Percentiles rank a stretch among this genome's conserved stretches.
phyloP scores from a whole-genome alignment of 2,797 vertebrate species.

The Masticophis lateralis region DNA sequence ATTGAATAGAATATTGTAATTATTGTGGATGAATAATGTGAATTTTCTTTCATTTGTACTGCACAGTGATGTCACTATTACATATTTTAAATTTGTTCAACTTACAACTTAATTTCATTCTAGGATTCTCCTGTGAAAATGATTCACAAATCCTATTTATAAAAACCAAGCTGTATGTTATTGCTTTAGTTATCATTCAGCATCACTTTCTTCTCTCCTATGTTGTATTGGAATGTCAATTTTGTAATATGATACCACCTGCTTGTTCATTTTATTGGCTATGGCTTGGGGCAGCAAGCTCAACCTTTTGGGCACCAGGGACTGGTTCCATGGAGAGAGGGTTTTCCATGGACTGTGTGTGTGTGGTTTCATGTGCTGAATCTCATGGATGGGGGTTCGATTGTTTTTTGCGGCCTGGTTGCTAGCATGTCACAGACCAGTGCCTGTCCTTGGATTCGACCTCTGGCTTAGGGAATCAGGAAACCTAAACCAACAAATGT shows the following conservation, averaged over 20 bases:
- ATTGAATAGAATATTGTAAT: neutral
- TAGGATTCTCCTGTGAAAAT: neutral
- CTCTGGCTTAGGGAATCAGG: neutral
- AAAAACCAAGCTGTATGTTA: neutral
- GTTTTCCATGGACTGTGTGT: too few species aligned
- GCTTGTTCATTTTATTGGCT: neutral
- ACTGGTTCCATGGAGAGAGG: too few species aligned
- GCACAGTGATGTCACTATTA: neutral
- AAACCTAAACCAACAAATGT: neutral
- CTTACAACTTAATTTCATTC: neutral
- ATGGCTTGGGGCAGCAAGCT: neutral
- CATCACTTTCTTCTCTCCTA: neutral
- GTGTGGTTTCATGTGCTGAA: too few species aligned
- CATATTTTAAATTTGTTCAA: neutral
- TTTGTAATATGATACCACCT: neutral
- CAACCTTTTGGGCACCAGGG: too few species aligned
- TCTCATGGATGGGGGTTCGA: too few species aligned
- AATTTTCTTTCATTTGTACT: neutral
- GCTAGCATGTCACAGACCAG: too few species aligned
- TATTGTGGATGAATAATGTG: neutral
- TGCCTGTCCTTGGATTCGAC: too few species aligned
- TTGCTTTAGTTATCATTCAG: too few species aligned
- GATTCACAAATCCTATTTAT: too few species aligned
- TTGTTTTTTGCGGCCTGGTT: too few species aligned
- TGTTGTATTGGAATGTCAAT: neutral